phyloP scores from a whole-genome alignment of 2,797 vertebrate species.

The Platalea minor region DNA sequence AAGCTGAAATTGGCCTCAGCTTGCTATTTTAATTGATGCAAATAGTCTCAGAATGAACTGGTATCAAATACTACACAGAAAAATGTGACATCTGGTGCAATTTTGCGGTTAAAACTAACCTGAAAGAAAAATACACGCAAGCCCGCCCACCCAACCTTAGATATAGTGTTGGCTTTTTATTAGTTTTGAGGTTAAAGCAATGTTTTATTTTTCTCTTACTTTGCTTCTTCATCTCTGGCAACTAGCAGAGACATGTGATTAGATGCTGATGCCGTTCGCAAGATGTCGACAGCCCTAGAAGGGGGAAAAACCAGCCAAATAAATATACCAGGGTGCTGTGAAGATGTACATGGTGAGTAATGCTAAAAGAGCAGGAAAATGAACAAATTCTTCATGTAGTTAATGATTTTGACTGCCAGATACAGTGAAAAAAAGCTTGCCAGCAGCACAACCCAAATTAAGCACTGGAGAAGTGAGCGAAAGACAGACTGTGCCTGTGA shows the following conservation, averaged over 20 bases:
- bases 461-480: neutral
- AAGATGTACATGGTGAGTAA: neutral
- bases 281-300: constrained; percentile 84
- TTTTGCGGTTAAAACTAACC: neutral
- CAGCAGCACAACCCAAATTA: neutral
- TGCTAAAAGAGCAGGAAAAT: neutral
- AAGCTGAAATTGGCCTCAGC: neutral
- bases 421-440: neutral
- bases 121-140: neutral
- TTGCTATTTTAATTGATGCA: neutral
- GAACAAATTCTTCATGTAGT: neutral
- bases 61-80: neutral
- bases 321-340: neutral
- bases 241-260: constrained; percentile 85
- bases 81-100: neutral
- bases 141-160: neutral
- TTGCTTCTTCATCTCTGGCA: constrained; percentile 83
- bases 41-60: neutral
- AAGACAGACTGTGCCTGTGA: neutral
- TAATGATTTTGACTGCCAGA: neutral
- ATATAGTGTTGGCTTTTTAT: neutral
- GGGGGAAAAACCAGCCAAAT: neutral
- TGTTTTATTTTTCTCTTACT: constrained; percentile 68
- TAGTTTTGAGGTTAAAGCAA: neutral
- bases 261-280: constrained; percentile 82